Conservation (phyloP, 2,797 vertebrate species). For the Heteromormyrus szaboi region DNA sequence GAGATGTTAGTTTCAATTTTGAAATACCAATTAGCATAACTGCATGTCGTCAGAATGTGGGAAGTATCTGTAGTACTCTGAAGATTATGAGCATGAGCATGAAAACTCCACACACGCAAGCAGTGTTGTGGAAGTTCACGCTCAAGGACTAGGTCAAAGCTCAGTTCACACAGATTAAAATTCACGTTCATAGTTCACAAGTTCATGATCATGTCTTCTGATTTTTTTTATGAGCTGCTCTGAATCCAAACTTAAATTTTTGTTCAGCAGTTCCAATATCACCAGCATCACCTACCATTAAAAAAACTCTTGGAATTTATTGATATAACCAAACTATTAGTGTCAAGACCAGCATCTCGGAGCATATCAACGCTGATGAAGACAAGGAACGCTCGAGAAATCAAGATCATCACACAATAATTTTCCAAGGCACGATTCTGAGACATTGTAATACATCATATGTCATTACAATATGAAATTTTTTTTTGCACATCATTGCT, state of each 20-base stretch:
- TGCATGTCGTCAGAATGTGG: not conserved
- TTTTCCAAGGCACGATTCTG: not conserved
- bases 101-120: not conserved
- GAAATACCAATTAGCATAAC: not conserved
- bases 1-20: not conserved
- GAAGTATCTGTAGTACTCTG: not conserved
- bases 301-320: not conserved
- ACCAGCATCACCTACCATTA: not conserved
- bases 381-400: not conserved
- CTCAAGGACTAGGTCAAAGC: not conserved
- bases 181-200: not conserved
- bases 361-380: not conserved
- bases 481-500: not conserved
- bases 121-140: not conserved
- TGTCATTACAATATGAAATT: not conserved
- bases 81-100: not conserved
- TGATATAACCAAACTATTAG: not conserved
- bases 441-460: not conserved
- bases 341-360: not conserved
- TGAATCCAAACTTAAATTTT: not conserved
- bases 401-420: not conserved
- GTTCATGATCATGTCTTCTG: not conserved
- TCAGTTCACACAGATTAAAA: not conserved
- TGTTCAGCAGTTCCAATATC: not conserved
- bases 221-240: not conserved